Conservation (phyloP, 1,140 invertebrate species). For the Forficula auricularia region DNA sequence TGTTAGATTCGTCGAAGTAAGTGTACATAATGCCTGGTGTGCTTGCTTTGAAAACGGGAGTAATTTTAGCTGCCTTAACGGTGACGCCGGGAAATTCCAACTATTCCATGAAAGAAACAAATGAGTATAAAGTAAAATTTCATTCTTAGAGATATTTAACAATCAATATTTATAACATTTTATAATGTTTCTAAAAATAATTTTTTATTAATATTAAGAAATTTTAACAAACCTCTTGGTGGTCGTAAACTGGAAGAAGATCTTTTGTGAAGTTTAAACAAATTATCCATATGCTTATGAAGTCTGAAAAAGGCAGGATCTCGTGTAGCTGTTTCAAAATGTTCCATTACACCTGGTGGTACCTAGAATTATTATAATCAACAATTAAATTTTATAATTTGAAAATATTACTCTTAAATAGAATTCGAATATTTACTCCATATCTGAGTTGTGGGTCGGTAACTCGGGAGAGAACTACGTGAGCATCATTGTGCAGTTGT, state of each 20-base stretch:
- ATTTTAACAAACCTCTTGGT: too few relatives aligned
- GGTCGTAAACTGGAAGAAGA: conserved; percentile 16
- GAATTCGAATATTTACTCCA: too few relatives aligned
- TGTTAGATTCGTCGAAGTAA: conserved; percentile 35
- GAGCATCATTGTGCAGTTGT: conserved; percentile 19
- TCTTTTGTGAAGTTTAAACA: conserved; percentile 28
- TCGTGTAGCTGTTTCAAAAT: conserved; percentile 25
- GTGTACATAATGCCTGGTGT: conserved; percentile 32
- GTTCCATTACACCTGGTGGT: conserved; percentile 29
- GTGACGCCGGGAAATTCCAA: conserved; percentile 40
- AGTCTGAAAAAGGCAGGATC: conserved; percentile 36
- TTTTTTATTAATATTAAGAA: too few relatives aligned
- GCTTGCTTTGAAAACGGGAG: conserved; percentile 23
- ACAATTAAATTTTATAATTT: too few relatives aligned
- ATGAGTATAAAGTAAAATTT: too few relatives aligned
- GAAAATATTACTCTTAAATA: too few relatives aligned
- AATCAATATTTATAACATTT: too few relatives aligned
- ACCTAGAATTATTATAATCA: conserved; percentile 9
- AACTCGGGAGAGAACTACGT: conserved; percentile 17
- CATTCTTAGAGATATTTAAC: too few relatives aligned
- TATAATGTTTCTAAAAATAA: too few relatives aligned
- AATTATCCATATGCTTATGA: conserved; percentile 28
- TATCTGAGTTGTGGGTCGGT: conserved; percentile 18
- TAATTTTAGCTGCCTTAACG: conserved; percentile 35
- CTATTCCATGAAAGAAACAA: too few relatives aligned